Conservation (phyloP, 1,140 invertebrate species). For the Sitophilus oryzae region DNA sequence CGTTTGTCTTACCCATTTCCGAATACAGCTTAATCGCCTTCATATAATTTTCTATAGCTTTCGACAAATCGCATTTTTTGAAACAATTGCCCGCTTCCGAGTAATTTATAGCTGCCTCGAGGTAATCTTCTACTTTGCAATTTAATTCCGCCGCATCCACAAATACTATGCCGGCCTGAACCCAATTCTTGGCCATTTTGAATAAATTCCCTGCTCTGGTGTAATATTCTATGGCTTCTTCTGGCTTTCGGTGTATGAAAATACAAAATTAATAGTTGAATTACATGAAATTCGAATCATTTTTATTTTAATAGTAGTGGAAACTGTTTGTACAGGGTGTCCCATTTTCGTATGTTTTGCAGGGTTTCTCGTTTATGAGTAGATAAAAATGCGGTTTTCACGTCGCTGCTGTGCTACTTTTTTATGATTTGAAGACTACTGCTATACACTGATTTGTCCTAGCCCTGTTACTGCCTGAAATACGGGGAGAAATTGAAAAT, state of each 20-base stretch:
- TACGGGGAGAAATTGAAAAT: too few relatives aligned
- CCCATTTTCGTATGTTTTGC: too few relatives aligned
- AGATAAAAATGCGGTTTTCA: too few relatives aligned
- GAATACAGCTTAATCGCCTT: constrained; percentile 97
- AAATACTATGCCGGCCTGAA: constrained; percentile 88
- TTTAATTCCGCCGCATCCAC: constrained; percentile 84
- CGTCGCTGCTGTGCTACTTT: too few relatives aligned
- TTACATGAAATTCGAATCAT: too few relatives aligned
- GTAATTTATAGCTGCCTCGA: constrained; percentile 89
- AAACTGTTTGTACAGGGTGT: too few relatives aligned
- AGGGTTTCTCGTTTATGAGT: too few relatives aligned
- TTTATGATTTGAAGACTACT: too few relatives aligned
- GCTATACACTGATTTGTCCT: too few relatives aligned
- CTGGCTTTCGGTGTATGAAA: constrained; percentile 56
- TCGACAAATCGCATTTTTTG: constrained; percentile 85
- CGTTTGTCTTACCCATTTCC: constrained; percentile 72
- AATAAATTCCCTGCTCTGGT: constrained; percentile 92
- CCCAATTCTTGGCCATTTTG: constrained; percentile 99
- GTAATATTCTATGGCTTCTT: constrained; percentile 94
- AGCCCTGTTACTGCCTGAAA: too few relatives aligned
- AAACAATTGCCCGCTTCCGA: constrained; percentile 95
- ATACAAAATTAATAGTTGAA: too few relatives aligned
- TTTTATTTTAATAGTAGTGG: too few relatives aligned
- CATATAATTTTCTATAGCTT: constrained; percentile 82
- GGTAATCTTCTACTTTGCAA: constrained; percentile 73